A percentile compares a stretch with the other conserved stretches of the same genome.
Conservation (phyloP, 2,113 vertebrate genomes). For the Nyctibius bracteatus region DNA sequence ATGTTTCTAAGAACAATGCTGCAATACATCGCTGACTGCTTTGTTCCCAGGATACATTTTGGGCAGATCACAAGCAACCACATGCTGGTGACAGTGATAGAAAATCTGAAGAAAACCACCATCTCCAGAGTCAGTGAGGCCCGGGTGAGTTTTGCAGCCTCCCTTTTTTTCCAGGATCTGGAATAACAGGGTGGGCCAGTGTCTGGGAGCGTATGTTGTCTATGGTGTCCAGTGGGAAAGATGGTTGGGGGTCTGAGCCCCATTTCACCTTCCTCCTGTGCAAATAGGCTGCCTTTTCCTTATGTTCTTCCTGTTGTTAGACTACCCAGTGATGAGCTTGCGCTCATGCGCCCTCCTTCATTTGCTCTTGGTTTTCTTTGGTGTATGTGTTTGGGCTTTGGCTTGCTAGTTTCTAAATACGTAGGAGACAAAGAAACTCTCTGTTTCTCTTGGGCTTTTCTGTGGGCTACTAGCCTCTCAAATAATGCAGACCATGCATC, state of each 20-base stretch:
- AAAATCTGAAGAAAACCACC: constrained; percentile 86
- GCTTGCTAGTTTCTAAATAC: not conserved
- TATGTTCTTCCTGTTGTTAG: not conserved
- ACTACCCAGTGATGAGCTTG: not conserved
- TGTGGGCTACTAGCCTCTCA: not conserved
- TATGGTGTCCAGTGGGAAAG: not conserved
- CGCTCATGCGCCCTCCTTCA: not conserved
- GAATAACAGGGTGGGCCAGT: not conserved
- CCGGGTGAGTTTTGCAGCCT: constrained; percentile 75
- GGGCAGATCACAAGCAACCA: constrained; percentile 94
- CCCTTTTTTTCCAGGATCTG: not conserved
- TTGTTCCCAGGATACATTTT: constrained; percentile 86
- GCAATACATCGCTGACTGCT: not conserved
- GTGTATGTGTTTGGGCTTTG: not conserved
- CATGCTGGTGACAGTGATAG: constrained; percentile 89
- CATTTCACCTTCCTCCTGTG: not conserved
- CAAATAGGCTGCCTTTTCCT: not conserved
- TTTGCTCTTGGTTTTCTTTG: not conserved
- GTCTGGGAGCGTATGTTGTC: not conserved
- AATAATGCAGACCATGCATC: not conserved
- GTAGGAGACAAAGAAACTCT: not conserved
- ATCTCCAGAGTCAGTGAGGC: constrained; percentile 86
- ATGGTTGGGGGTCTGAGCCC: not conserved
- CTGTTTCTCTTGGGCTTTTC: not conserved
- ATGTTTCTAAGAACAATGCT: not conserved